Evolutionary conservation across 2,888 invertebrate genomes (phyloP).

Genomic region (Cabera pusaria): DNA sequence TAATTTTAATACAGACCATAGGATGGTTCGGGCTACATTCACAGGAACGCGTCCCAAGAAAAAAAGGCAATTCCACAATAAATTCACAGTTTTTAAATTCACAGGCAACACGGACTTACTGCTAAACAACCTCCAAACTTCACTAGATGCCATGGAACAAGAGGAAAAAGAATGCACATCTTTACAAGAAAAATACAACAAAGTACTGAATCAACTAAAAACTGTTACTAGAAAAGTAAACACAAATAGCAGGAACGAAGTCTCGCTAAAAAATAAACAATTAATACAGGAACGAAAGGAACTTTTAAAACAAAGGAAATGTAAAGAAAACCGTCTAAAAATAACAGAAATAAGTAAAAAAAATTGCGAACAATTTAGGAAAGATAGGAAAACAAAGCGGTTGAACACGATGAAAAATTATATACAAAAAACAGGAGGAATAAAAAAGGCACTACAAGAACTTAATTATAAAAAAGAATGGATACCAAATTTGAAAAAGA

Average conservation of each 20-base stretch:
- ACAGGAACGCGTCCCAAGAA: not conserved
- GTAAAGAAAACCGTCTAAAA: too few relatives aligned
- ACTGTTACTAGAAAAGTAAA: too few relatives aligned
- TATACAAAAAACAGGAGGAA: not conserved
- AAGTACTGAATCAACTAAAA: too few relatives aligned
- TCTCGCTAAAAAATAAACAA: too few relatives aligned
- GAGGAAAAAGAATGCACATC: too few relatives aligned
- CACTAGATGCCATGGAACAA: too few relatives aligned
- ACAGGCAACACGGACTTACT: too few relatives aligned
- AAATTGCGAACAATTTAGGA: not conserved
- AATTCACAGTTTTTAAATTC: too few relatives aligned
- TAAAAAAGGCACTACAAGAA: not conserved
- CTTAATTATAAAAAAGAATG: not conserved
- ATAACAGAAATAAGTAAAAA: not conserved
- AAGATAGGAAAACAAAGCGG: not conserved
- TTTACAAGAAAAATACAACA: too few relatives aligned
- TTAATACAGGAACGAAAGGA: not conserved
- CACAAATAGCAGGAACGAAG: too few relatives aligned
- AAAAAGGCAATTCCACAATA: too few relatives aligned
- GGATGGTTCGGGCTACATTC: constrained; percentile 3
- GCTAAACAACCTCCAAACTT: too few relatives aligned
- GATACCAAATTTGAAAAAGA: not conserved
- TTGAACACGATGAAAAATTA: not conserved
- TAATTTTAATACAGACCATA: constrained; percentile 5
- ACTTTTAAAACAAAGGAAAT: not conserved